phyloP scores from a whole-genome alignment of 2,888 invertebrate genomes.

The Nephrotoma guestfalica region DNA sequence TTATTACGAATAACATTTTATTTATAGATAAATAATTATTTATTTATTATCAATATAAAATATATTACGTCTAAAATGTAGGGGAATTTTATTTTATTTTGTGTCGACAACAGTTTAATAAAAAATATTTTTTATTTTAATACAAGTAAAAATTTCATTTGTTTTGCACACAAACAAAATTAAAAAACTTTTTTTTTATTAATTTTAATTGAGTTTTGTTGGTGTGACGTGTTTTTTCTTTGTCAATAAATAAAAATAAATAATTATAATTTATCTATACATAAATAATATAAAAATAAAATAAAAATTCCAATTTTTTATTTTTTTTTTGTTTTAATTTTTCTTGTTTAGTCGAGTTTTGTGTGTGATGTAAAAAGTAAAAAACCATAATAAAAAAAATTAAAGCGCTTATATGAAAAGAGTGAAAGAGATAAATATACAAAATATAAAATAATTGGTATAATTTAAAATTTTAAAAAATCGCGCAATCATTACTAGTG shows the following conservation, averaged over 20 bases:
- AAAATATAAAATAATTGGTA: not conserved
- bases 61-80: not conserved
- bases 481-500: not conserved
- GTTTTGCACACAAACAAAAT: not conserved
- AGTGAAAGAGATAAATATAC: not conserved
- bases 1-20: not conserved
- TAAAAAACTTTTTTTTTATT: not conserved
- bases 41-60: not conserved
- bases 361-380: not conserved
- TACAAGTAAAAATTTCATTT: not conserved
- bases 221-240: not conserved
- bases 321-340: not conserved
- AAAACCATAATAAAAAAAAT: not conserved
- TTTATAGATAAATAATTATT: not conserved
- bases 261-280: not conserved
- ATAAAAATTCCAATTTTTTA: not conserved
- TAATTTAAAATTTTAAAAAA: not conserved
- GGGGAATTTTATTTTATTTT: not conserved
- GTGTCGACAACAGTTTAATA: not conserved
- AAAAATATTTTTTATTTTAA: not conserved
- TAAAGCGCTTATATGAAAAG: not conserved
- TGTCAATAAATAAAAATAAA: not conserved
- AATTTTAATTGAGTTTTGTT: not conserved
- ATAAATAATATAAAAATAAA: not conserved
- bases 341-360: not conserved